These are phyloP conservation scores for Cerastoderma edule DNA, from an alignment of 2,888 invertebrate genomes.

Conservation along the genomic window DNA sequence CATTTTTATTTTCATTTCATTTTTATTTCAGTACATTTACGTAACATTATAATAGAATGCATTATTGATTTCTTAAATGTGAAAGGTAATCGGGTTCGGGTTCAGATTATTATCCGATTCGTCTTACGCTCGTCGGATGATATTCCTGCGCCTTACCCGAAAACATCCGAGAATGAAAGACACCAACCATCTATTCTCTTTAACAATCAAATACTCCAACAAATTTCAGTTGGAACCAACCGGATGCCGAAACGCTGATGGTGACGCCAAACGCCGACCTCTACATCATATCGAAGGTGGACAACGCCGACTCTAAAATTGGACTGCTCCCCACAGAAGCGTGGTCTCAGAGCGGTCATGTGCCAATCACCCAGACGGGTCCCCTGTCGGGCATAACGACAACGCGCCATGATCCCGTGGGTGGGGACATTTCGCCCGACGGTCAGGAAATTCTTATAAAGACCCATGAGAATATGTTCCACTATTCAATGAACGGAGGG, in stretches of 20 bases:
- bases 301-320: constrained; percentile 39
- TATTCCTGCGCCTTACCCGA: too few relatives aligned
- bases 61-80: too few relatives aligned
- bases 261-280: constrained; percentile 55
- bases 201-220: too few relatives aligned
- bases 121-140: too few relatives aligned
- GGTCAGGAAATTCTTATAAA: constrained; percentile 46
- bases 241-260: constrained; percentile 61
- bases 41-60: too few relatives aligned
- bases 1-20: too few relatives aligned
- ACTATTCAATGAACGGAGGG: constrained; percentile 12
- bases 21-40: too few relatives aligned
- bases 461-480: neutral
- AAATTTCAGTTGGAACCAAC: constrained; percentile 60
- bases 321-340: constrained; percentile 50
- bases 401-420: constrained; percentile 32
- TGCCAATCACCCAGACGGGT: constrained; percentile 18
- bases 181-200: too few relatives aligned
- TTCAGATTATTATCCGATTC: too few relatives aligned
- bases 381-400: constrained; percentile 20
- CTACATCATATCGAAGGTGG: constrained; percentile 58
- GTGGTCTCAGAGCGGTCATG: constrained; percentile 38
- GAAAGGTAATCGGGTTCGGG: too few relatives aligned
- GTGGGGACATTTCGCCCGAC: constrained; percentile 46
- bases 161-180: too few relatives aligned